Base-by-base conservation (phyloP, 1,140 invertebrate genomes). In the Drosophila eugracilis region DNA sequence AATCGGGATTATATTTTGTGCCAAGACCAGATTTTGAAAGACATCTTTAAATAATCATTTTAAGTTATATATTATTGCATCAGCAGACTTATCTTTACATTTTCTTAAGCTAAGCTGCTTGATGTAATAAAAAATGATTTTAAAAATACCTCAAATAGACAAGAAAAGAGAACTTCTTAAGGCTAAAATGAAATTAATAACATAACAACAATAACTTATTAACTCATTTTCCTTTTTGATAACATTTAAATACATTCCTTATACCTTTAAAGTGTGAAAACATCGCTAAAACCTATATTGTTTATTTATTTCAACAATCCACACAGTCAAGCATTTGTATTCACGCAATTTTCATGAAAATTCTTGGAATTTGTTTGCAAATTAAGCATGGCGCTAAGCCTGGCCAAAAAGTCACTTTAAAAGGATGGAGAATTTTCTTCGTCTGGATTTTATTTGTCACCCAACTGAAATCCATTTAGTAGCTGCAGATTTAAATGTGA, bases 401-500 rank as follows among this genome's bases (percentile, higher is more conserved):
- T 42, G 21, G n/a, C 21, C 26, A 14, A 26, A 17, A 21, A 67
- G 28, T 32, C 63, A 50, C 49, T 34, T 66, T 63, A 28, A 21
- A 41, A 21, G 44, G 42, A 10, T 34, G 26, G 5, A 32, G 26
- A 19, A 22, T 41, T 19, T 42, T 49, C n/a, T 65, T 53, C 36
- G 28, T 36, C 47, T 14, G 22, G 59, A 52, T 42, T 67, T 28
- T 52, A 26, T 66, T 44, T 67, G 65, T 53, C 65, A 67, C 21
- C 62, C 21, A 17, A 53, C 10, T 15, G 37, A 41, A 69, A 67
- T 44, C 44, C 60, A 52, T 66, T 66, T 36, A 17, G 39, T 36
- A 22, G 37, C 37, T 52, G 17, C 63, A 44, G 60, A 67, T 53
- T 66, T 53, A 67, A 53, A 67, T 67, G 62, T 39, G 47, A 69